Conservation (phyloP, 2,888 invertebrate species). For the Dinocampus coccinellae region DNA sequence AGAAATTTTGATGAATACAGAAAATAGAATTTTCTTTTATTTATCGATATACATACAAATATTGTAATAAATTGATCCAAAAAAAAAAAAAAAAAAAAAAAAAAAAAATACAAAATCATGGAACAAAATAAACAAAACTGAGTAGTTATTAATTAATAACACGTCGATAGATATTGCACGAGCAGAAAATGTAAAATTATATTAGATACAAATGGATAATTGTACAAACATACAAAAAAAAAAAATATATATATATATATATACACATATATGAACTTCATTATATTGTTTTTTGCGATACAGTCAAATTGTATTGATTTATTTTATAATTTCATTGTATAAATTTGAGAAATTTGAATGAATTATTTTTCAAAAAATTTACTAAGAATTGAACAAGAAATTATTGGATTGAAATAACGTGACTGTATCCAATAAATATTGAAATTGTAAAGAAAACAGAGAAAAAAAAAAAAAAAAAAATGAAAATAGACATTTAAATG, state of each 20-base stretch:
- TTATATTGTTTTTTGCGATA: not conserved
- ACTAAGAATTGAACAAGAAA: not conserved
- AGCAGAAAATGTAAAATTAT: constrained; percentile 33
- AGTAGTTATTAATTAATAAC: not conserved
- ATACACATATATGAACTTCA: not conserved
- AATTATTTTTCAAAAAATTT: not conserved
- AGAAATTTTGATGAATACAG: not conserved
- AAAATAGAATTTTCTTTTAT: not conserved
- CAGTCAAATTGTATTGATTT: not conserved
- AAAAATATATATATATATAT: not conserved
- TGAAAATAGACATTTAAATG: not conserved
- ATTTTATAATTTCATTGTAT: not conserved
- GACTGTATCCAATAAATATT: not conserved
- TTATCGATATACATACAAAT: not conserved
- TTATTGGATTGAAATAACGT: not conserved
- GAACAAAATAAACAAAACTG: not conserved
- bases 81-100: not conserved
- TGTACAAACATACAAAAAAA: constrained; percentile 20
- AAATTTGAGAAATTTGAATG: not conserved
- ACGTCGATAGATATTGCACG: not conserved
- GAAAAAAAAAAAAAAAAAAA: not conserved
- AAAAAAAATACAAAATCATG: not conserved
- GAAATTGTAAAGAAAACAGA: not conserved
- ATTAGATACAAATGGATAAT: not conserved
- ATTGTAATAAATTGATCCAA: too few relatives aligned